phyloP scores from a whole-genome alignment of 1,140 invertebrate species.

The Planococcus citri region DNA sequence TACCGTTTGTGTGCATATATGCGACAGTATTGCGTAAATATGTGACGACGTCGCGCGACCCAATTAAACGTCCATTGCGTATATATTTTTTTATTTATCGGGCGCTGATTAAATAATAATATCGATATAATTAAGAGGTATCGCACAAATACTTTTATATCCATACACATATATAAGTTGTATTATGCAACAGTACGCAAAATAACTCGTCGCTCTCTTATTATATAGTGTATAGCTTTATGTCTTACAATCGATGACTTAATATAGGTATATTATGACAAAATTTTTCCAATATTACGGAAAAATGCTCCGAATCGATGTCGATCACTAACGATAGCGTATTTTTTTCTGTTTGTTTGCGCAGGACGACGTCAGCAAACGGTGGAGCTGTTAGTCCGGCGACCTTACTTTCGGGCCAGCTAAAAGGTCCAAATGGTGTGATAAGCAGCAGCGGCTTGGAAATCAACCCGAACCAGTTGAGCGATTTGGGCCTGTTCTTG shows the following conservation, averaged over 20 bases:
- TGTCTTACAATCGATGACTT: no score
- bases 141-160: no score
- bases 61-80: neutral
- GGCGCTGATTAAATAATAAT: slow-evolving; percentile 4
- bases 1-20: neutral
- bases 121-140: slow-evolving; percentile 3
- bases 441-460: slow-evolving; percentile 41
- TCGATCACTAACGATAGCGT: no score
- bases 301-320: neutral
- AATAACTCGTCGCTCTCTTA: neutral
- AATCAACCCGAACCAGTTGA: slow-evolving; percentile 38
- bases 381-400: slow-evolving; percentile 34
- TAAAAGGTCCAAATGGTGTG: slow-evolving; percentile 43
- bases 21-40: neutral
- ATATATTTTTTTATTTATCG: no score
- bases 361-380: slow-evolving; percentile 33
- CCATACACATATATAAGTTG: no score
- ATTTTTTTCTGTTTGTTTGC: slow-evolving; percentile 12
- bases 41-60: neutral
- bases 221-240: no score
- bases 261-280: no score
- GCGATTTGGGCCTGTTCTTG: slow-evolving; percentile 48
- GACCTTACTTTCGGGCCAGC: slow-evolving; percentile 32
- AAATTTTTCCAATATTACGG: no score
- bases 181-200: neutral